A percentile compares a stretch with the other conserved stretches of the same genome.
These are phyloP conservation scores for Parnassius smintheus DNA, from an alignment of 2,888 invertebrate genomes.

Conservation along the genomic window DNA sequence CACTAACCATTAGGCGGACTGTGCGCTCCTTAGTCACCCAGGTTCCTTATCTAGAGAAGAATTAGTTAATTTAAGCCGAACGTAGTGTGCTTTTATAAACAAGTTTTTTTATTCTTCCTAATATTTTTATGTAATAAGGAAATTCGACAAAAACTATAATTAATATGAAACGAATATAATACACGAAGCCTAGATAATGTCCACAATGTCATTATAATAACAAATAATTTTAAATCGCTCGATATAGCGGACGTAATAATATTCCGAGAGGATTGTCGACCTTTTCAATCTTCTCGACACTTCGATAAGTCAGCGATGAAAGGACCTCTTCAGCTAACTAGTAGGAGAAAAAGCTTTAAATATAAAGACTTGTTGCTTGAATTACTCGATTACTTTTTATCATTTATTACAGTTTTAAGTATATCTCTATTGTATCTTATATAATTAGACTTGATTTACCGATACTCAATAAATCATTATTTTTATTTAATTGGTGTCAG, in stretches of 20 bases:
- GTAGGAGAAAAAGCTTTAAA: conserved; percentile 18
- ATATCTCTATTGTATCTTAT: conserved; percentile 1
- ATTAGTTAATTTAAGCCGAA: too few relatives aligned
- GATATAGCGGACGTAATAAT: conserved; percentile 22
- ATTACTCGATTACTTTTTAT: not conserved
- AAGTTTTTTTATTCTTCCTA: too few relatives aligned
- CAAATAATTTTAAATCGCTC: conserved; percentile 22
- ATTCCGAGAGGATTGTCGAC: conserved; percentile 25
- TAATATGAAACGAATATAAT: too few relatives aligned
- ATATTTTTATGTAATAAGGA: too few relatives aligned
- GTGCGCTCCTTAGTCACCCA: too few relatives aligned
- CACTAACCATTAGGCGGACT: too few relatives aligned
- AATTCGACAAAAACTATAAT: too few relatives aligned
- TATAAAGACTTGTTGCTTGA: conserved; percentile 19
- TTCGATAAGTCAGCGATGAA: conserved; percentile 25
- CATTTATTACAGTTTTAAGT: conserved; percentile 1
- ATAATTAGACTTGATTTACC: too few relatives aligned
- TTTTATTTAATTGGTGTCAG: too few relatives aligned
- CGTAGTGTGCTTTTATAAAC: too few relatives aligned
- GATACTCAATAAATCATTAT: too few relatives aligned
- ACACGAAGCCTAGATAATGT: not conserved
- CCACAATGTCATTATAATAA: conserved; percentile 19
- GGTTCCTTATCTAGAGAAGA: too few relatives aligned
- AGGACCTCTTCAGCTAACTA: conserved; percentile 22
- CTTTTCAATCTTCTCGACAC: conserved; percentile 24